These are phyloP conservation scores for Poeciliopsis gracilis DNA, from an alignment of 2,797 vertebrate species.

Conservation along the genomic window DNA sequence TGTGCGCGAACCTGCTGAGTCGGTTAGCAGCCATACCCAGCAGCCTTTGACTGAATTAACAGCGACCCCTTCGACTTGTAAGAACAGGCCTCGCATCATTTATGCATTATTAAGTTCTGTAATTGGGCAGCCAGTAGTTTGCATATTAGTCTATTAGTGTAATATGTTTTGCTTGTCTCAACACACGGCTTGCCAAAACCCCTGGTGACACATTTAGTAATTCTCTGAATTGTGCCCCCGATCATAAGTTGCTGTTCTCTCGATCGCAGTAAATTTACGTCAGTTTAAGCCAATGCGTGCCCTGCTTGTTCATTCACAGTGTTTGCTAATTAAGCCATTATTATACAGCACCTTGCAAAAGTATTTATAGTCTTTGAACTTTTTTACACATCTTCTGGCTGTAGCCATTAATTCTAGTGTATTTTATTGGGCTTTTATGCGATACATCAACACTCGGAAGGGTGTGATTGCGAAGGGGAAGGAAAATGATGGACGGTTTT, in stretches of 20 bases:
- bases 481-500: background rate
- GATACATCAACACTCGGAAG: background rate
- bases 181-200: conserved; percentile 91
- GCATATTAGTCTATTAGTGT: conserved; percentile 99
- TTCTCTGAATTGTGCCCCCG: conserved; percentile 94
- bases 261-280: conserved; percentile 86
- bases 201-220: conserved; percentile 90
- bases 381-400: background rate
- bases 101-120: conserved; percentile 97
- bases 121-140: conserved; percentile 98
- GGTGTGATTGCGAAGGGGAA: background rate
- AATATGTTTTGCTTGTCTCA: conserved; percentile 96
- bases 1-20: conserved; percentile 44
- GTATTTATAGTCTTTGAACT: background rate
- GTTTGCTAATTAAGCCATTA: conserved; percentile 51
- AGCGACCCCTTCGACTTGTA: conserved; percentile 86
- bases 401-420: background rate
- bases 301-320: conserved; percentile 47
- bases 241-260: conserved; percentile 92
- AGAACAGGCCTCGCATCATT: conserved; percentile 94
- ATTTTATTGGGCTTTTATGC: background rate
- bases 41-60: conserved; percentile 87
- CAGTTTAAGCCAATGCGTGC: conserved; percentile 46
- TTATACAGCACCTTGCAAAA: conserved; percentile 2
- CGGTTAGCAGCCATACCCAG: conserved; percentile 69